Evolutionary conservation across 2,888 invertebrate species (phyloP).

Genomic region (Holacanthella duospinosa): DNA sequence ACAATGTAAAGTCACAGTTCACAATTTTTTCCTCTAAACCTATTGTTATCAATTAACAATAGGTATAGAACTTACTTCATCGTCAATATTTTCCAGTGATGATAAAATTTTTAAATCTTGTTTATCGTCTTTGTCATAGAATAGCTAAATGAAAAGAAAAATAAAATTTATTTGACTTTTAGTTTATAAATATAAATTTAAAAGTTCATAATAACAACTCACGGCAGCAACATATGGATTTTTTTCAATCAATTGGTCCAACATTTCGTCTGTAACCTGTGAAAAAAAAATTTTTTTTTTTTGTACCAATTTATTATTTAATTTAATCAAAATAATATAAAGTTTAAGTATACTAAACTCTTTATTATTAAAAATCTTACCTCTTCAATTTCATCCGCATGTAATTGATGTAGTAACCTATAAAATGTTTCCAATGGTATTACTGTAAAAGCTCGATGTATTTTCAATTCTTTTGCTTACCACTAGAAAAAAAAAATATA

Average conservation of each 20-base stretch:
- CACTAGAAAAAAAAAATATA: background rate
- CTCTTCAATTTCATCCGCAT: slow-evolving; percentile 84
- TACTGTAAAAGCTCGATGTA: no score
- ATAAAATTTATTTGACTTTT: background rate
- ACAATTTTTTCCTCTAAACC: background rate
- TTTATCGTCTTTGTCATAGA: slow-evolving; percentile 84
- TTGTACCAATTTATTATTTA: background rate
- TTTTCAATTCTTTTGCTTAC: no score
- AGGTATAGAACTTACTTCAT: slow-evolving; percentile 47
- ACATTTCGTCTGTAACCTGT: slow-evolving; percentile 80
- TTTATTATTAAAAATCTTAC: background rate
- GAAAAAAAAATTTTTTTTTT: background rate
- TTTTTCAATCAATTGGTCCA: slow-evolving; percentile 76
- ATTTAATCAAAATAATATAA: background rate
- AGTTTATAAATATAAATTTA: background rate
- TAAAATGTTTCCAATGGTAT: no score
- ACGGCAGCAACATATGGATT: slow-evolving; percentile 75
- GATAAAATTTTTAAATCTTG: slow-evolving; percentile 72
- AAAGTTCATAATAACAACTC: background rate
- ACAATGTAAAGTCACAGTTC: background rate
- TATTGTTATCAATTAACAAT: background rate
- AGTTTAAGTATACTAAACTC: no score
- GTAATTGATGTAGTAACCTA: slow-evolving; percentile 75
- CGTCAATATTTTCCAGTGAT: slow-evolving; percentile 84
- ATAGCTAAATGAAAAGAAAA: slow-evolving; percentile 40